Conservation (phyloP, 2,888 invertebrate species). For the Apamea crenata region DNA sequence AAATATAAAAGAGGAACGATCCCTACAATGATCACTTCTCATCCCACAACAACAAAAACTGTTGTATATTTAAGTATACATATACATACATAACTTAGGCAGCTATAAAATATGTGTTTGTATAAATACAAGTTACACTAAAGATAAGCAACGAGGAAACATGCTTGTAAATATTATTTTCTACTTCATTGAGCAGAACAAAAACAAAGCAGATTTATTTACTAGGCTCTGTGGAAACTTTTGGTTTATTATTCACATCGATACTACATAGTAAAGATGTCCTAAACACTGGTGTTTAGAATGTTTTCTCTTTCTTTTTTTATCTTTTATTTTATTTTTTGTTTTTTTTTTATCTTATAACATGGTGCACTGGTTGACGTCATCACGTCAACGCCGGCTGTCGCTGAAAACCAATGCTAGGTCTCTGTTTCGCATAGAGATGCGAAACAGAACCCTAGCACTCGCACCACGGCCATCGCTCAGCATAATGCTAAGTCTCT, state of each 20-base stretch:
- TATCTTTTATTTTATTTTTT: no score
- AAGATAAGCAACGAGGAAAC: slow-evolving; percentile 34
- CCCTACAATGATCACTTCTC: background rate
- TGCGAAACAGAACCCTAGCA: no score
- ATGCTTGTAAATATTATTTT: slow-evolving; percentile 56
- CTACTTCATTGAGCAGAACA: slow-evolving; percentile 40
- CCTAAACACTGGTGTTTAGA: background rate
- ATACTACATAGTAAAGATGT: background rate
- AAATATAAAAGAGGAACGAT: no score
- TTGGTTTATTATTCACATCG: slow-evolving; percentile 23
- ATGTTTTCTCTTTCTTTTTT: background rate
- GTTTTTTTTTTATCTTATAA: no score
- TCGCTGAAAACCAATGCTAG: no score
- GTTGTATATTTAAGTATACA: background rate
- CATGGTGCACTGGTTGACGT: no score
- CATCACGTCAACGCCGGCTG: no score
- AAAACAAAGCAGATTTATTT: slow-evolving; percentile 47
- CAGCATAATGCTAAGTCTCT: no score
- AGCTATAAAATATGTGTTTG: background rate
- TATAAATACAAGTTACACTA: slow-evolving; percentile 19
- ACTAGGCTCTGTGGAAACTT: slow-evolving; percentile 7
- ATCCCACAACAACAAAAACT: background rate
- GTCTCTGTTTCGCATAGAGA: no score
- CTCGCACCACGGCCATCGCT: no score
- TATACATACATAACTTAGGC: background rate